A percentile compares a stretch with the other conserved stretches of the same genome.
Conservation (phyloP, 2,797 vertebrate species). For the Mareca penelope region DNA sequence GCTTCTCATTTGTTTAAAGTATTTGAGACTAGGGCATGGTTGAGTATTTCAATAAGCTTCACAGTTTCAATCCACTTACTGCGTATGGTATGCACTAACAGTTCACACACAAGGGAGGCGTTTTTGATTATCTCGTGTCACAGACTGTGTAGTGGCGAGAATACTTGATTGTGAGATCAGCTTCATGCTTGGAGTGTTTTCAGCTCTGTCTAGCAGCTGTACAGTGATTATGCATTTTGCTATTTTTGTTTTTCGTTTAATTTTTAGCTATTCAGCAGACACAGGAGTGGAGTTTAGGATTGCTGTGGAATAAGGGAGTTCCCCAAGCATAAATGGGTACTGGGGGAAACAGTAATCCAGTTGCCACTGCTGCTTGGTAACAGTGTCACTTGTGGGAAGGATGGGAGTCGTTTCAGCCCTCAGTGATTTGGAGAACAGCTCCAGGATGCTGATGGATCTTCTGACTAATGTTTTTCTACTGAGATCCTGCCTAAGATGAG, state of each 20-base stretch:
- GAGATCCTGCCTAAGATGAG: not conserved
- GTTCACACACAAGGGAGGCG: rapidly evolving
- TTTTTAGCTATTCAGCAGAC: not conserved
- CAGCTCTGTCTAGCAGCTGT: not conserved
- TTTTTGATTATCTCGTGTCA: not conserved
- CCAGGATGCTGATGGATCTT: not conserved
- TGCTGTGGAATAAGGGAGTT: not conserved
- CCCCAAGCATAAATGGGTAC: not conserved
- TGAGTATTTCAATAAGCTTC: not conserved
- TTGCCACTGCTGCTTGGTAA: not conserved
- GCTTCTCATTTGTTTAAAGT: not conserved
- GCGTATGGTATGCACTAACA: not conserved
- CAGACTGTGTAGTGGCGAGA: not conserved
- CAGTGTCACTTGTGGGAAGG: not conserved
- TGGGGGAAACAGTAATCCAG: not conserved
- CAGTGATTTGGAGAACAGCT: not conserved
- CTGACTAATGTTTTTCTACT: not conserved
- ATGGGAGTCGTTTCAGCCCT: not conserved
- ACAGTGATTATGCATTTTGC: not conserved
- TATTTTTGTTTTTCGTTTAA: not conserved
- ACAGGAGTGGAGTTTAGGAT: not conserved
- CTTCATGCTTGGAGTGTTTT: not conserved
- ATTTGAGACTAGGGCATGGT: not conserved
- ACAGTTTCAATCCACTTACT: not conserved
- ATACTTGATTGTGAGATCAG: not conserved